phyloP scores from a whole-genome alignment of 2,888 invertebrate species.

The Cloeon dipterum region DNA sequence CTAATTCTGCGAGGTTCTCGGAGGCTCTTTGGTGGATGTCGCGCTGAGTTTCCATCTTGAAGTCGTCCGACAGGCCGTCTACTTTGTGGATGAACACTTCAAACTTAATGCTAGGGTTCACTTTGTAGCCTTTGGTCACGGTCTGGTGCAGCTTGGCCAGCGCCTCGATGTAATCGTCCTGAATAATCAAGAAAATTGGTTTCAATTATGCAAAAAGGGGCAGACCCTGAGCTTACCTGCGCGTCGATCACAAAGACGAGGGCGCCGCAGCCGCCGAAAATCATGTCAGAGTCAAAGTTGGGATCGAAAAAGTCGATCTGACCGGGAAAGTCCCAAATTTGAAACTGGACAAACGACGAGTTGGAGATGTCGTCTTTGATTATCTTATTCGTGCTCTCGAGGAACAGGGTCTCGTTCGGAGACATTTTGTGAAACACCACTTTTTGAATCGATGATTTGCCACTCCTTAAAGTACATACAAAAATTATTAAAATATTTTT shows the following conservation, averaged over 20 bases:
- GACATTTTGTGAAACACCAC: constrained; percentile 99
- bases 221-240: too few relatives aligned
- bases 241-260: constrained; percentile 98
- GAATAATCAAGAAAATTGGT: constrained; percentile 4
- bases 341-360: constrained; percentile 94
- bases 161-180: constrained; percentile 96
- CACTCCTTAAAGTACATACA: constrained; percentile 63
- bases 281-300: constrained; percentile 84
- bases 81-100: constrained; percentile 99
- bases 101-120: constrained; percentile 89
- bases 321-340: constrained; percentile 99
- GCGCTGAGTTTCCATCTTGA: constrained; percentile 95
- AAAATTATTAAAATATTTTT: constrained; percentile 5
- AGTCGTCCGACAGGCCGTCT: constrained; percentile 95
- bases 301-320: constrained; percentile 97
- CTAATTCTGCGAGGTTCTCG: constrained; percentile 79
- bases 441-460: constrained; percentile 98
- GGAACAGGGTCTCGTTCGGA: constrained; percentile 94
- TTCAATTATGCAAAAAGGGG: too few relatives aligned
- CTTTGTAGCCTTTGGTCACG: constrained; percentile 83
- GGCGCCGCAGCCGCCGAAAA: constrained; percentile 93
- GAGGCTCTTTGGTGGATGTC: constrained; percentile 94
- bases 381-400: constrained; percentile 96
- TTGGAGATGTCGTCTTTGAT: constrained; percentile 96
- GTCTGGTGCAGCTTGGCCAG: constrained; percentile 78